Evolutionary conservation across 1,140 invertebrate genomes (phyloP).

Genomic region (Diorhabda sublineata): DNA sequence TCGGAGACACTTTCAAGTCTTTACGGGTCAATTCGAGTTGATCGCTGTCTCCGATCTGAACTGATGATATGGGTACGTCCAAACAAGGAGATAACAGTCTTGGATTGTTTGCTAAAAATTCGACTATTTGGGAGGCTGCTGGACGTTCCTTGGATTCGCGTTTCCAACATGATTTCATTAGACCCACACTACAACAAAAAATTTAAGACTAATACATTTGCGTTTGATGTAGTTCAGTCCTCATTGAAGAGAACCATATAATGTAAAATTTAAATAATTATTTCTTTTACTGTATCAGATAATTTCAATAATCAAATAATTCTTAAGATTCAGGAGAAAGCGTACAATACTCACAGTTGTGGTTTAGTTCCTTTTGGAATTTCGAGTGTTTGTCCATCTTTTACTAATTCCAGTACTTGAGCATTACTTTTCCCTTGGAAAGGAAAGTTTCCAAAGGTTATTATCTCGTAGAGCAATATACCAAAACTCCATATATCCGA

Average conservation of each 20-base stretch:
- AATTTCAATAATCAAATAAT: no score
- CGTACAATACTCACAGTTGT: constrained; percentile 63
- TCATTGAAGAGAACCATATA: no score
- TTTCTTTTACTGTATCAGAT: no score
- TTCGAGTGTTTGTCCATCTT: constrained; percentile 64
- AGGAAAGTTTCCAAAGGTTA: constrained; percentile 84
- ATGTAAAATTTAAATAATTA: no score
- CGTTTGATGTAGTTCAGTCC: no score
- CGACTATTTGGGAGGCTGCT: constrained; percentile 71
- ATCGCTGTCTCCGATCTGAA: constrained; percentile 61
- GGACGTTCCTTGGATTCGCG: constrained; percentile 66
- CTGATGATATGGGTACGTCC: constrained; percentile 69
- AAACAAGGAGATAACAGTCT: constrained; percentile 74
- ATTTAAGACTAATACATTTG: no score
- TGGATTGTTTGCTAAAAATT: constrained; percentile 71
- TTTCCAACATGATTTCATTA: constrained; percentile 76
- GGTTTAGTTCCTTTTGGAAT: constrained; percentile 72
- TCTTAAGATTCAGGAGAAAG: neutral
- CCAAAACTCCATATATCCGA: constrained; percentile 87
- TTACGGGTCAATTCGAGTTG: constrained; percentile 48
- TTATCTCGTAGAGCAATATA: constrained; percentile 78
- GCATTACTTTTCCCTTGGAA: constrained; percentile 82
- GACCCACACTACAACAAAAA: constrained; percentile 56
- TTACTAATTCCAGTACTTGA: constrained; percentile 78
- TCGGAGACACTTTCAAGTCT: constrained; percentile 10